These are phyloP conservation scores for Volucella bombylans DNA, from an alignment of 2,888 invertebrate genomes.

Conservation along the genomic window DNA sequence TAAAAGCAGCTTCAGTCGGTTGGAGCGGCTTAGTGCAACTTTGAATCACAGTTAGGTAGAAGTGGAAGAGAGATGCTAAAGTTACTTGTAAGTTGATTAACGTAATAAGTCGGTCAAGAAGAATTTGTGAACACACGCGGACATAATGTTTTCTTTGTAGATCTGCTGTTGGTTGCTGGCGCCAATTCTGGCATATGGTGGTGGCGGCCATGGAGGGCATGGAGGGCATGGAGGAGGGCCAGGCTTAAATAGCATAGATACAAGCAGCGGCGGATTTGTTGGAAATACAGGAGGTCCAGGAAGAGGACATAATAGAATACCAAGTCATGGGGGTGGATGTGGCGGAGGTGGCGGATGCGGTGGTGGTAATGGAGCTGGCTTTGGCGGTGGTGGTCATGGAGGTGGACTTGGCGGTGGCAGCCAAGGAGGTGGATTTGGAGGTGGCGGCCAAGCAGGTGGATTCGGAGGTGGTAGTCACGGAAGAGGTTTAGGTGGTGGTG, in stretches of 20 bases:
- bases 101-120: too few species aligned
- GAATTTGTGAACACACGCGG: neutral
- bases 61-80: conserved; percentile 36
- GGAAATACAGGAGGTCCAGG: neutral
- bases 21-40: conserved; percentile 21
- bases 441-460: neutral
- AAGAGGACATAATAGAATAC: conserved; percentile 3
- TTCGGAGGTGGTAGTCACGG: neutral
- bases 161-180: conserved; percentile 24
- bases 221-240: neutral
- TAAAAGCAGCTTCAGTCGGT: conserved; percentile 35
- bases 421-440: neutral
- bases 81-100: conserved; percentile 27
- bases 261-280: neutral
- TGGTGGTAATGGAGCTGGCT: neutral
- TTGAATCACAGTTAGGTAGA: neutral
- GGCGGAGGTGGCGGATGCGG: neutral
- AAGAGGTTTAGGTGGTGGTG: neutral
- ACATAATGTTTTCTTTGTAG: conserved; percentile 7
- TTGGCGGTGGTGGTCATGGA: neutral
- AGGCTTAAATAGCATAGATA: neutral
- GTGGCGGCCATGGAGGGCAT: neutral
- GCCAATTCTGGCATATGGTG: conserved; percentile 30
- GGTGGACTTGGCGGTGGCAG: neutral
- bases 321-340: conserved; percentile 5